phyloP scores from a whole-genome alignment of 2,113 vertebrate species.

The Dicentrarchus labrax region DNA sequence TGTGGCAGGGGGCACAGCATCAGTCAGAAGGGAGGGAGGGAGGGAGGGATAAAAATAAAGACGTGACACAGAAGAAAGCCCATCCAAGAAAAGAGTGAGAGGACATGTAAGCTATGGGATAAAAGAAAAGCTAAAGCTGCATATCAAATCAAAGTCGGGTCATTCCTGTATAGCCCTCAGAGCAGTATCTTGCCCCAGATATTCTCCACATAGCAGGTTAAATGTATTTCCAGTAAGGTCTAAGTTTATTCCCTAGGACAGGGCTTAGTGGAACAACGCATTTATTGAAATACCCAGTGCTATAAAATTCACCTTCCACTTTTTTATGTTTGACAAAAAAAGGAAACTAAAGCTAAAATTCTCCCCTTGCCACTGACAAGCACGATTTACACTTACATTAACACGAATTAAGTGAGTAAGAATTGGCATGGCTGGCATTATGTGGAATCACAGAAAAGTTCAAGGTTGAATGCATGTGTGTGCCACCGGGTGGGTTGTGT shows the following conservation, averaged over 20 bases:
- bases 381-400: background rate
- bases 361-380: background rate
- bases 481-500: background rate
- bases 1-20: slow-evolving; percentile 3
- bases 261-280: slow-evolving; percentile 56
- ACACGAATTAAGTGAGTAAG: background rate
- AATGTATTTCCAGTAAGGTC: slow-evolving; percentile 62
- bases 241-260: slow-evolving; percentile 43
- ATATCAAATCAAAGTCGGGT: slow-evolving; percentile 63
- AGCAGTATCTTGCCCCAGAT: slow-evolving; percentile 60
- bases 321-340: background rate
- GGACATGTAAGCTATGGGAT: background rate
- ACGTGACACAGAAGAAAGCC: background rate
- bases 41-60: slow-evolving; percentile 13
- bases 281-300: slow-evolving; percentile 39
- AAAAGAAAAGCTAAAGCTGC: slow-evolving; percentile 39
- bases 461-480: background rate
- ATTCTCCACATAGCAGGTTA: slow-evolving; percentile 50
- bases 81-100: background rate
- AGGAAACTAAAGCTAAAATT: background rate
- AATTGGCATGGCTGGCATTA: background rate
- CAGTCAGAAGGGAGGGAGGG: background rate
- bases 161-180: slow-evolving; percentile 41
- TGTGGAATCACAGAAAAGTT: background rate
- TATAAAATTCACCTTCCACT: background rate